phyloP scores from a whole-genome alignment of 2,113 vertebrate genomes.

The Plecotus auritus region DNA sequence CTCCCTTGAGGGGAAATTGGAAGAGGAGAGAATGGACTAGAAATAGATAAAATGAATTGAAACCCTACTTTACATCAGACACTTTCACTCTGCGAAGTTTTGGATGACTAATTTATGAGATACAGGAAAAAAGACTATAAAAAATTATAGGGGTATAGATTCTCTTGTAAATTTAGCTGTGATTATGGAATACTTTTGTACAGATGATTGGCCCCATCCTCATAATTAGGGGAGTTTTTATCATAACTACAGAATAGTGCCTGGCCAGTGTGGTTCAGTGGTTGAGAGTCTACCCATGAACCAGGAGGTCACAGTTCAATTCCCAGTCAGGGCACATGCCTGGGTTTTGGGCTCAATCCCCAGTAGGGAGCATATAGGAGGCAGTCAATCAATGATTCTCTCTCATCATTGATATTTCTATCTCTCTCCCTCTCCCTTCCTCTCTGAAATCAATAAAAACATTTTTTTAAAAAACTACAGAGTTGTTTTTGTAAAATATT shows the following conservation, averaged over 20 bases:
- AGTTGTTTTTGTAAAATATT: neutral
- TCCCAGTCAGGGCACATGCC: too few relatives aligned
- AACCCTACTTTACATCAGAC: neutral
- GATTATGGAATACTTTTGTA: neutral
- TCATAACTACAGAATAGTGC: neutral
- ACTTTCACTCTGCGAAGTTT: neutral
- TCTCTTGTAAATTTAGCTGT: neutral
- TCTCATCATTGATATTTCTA: too few relatives aligned
- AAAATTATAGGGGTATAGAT: neutral
- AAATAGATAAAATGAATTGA: neutral
- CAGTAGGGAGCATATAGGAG: too few relatives aligned
- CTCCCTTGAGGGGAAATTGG: neutral
- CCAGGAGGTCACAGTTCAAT: too few relatives aligned
- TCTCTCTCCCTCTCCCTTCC: too few relatives aligned
- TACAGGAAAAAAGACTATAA: constrained; percentile 4
- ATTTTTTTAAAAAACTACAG: neutral
- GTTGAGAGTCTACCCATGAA: too few relatives aligned
- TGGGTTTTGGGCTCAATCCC: too few relatives aligned
- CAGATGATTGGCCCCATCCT: neutral
- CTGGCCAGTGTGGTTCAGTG: too few relatives aligned
- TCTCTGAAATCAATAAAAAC: too few relatives aligned
- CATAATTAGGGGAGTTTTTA: neutral
- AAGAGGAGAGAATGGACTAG: neutral
- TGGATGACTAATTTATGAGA: neutral
- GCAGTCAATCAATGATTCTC: too few relatives aligned